Conservation (phyloP, 2,113 vertebrate genomes). For the Petaurus breviceps region DNA sequence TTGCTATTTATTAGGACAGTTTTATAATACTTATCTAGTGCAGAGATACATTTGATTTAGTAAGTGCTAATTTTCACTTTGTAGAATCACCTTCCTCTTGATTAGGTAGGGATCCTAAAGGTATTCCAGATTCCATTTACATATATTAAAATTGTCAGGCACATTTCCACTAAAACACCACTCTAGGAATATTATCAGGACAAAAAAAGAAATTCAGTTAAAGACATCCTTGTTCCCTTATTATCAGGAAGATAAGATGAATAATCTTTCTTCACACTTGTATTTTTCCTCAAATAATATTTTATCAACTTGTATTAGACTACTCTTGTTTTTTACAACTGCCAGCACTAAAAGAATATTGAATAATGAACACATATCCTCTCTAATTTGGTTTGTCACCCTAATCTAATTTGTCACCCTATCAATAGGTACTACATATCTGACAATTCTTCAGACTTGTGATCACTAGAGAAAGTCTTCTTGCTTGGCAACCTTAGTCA, state of each 20-base stretch:
- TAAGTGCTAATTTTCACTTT: slow-evolving; percentile 72
- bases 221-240: slow-evolving; percentile 43
- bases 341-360: too few species aligned
- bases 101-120: slow-evolving; percentile 48
- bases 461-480: background rate
- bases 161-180: slow-evolving; percentile 52
- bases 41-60: slow-evolving; percentile 73
- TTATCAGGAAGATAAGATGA: slow-evolving; percentile 7
- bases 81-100: slow-evolving; percentile 73
- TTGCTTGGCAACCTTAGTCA: background rate
- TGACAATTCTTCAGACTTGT: background rate
- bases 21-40: slow-evolving; percentile 54
- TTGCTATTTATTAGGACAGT: slow-evolving; percentile 29
- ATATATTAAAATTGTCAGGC: slow-evolving; percentile 75
- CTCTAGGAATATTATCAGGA: slow-evolving; percentile 52
- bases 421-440: background rate
- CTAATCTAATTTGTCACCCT: too few species aligned
- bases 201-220: slow-evolving; percentile 43
- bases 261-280: background rate
- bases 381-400: too few species aligned
- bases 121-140: slow-evolving; percentile 70
- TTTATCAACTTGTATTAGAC: too few species aligned
- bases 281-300: too few species aligned
- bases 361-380: too few species aligned
- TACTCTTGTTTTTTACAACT: too few species aligned